A percentile compares a stretch with the other conserved stretches of the same genome.
phyloP scores from a whole-genome alignment of 2,888 invertebrate genomes.

The Nomada flava region DNA sequence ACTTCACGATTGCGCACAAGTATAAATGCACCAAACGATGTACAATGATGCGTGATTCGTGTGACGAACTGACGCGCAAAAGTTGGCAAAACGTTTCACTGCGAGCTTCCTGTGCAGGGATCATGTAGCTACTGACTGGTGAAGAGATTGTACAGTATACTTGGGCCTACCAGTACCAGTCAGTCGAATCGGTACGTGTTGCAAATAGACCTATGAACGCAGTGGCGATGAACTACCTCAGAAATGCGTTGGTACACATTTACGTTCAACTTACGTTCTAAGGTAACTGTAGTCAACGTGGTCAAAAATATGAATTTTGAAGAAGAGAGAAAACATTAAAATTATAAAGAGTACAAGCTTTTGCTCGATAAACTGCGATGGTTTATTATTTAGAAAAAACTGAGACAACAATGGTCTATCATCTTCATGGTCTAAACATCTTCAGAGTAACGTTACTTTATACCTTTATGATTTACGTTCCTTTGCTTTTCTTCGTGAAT shows the following conservation, averaged over 20 bases:
- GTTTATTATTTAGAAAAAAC: too few species aligned
- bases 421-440: too few species aligned
- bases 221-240: background rate
- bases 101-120: constrained; percentile 32
- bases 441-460: too few species aligned
- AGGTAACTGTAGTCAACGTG: too few species aligned
- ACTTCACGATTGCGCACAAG: constrained; percentile 4
- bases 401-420: too few species aligned
- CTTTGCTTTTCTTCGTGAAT: too few species aligned
- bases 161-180: background rate
- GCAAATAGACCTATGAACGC: constrained; percentile 28
- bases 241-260: constrained; percentile 13
- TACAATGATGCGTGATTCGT: background rate
- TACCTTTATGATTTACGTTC: too few species aligned
- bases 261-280: background rate
- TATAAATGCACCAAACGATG: constrained; percentile 11
- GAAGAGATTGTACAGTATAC: constrained; percentile 34
- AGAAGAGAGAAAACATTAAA: too few species aligned
- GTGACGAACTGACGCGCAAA: background rate
- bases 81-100: background rate
- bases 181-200: constrained; percentile 32
- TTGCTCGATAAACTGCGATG: too few species aligned
- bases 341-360: too few species aligned
- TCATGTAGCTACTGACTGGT: constrained; percentile 53
- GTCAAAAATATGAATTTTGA: too few species aligned